phyloP scores from a whole-genome alignment of 1,140 invertebrate species.

The Probaryconus sp. region DNA sequence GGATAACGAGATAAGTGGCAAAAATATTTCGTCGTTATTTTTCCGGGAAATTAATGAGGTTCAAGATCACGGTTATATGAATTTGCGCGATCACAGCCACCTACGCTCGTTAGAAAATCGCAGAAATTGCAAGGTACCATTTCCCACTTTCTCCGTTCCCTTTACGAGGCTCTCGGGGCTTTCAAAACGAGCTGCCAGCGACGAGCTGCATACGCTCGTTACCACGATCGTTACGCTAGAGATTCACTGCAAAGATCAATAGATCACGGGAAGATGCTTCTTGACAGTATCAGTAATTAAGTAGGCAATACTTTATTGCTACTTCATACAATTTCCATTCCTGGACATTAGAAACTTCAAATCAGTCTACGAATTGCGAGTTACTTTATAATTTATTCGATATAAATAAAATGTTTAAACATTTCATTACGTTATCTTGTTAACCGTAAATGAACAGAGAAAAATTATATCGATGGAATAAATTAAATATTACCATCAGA shows the following conservation, averaged over 20 bases:
- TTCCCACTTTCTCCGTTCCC: constrained; percentile 61
- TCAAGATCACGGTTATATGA: constrained; percentile 53
- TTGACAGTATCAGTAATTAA: constrained; percentile 51
- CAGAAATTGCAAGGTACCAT: constrained; percentile 49
- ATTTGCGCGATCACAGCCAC: constrained; percentile 38
- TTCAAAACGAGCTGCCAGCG: constrained; percentile 53
- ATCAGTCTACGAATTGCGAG: too few species aligned
- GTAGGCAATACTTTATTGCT: constrained; percentile 37
- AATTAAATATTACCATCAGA: too few species aligned
- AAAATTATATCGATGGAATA: too few species aligned
- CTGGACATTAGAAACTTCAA: constrained; percentile 36
- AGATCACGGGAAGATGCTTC: constrained; percentile 52
- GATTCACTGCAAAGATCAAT: constrained; percentile 50
- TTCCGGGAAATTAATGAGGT: constrained; percentile 43
- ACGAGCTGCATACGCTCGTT: constrained; percentile 37
- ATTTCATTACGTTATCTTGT: too few species aligned
- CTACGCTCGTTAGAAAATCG: constrained; percentile 52
- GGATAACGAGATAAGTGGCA: too few species aligned
- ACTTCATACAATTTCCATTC: constrained; percentile 43
- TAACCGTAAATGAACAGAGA: too few species aligned
- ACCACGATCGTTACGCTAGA: constrained; percentile 49
- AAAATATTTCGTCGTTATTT: too few species aligned
- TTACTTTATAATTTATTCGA: too few species aligned
- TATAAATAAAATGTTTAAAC: too few species aligned
- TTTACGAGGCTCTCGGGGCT: constrained; percentile 58